Base-by-base conservation (phyloP, 2,113 vertebrate genomes). In the Chrysochloris asiatica region DNA sequence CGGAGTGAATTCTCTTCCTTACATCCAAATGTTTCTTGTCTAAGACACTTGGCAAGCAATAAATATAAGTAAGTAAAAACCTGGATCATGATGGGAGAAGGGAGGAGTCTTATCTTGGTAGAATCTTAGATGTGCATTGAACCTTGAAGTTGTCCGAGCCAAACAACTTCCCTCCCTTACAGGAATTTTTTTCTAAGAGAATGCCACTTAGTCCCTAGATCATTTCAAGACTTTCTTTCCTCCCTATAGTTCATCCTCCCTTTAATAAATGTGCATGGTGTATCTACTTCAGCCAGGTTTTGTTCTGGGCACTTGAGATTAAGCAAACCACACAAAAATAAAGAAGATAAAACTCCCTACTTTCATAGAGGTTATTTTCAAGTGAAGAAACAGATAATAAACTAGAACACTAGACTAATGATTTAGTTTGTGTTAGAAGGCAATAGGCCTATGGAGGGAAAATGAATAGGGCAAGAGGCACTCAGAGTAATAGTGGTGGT, bases 91-190 rank as follows among this genome's bases (percentile, higher is more conserved):
- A 75, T 52, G 33, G 67, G 65, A 84, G 36, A 86, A 48, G 12
- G 50, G 38, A 92, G 88, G 47, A 91, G 26, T 86, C 19, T 6
- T 77, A 28, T n/a, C 14, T 28, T 38, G 33, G 19, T 9, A 43
- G 36, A 48, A 54, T 61, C 67, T 92, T 73, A 86, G 65, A 67
- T 80, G 75, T 83, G n/a, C 13, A 47, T 52, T 92, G 36, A 90
- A 83, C 92, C 36, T 30, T 92, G 4, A 86, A 26, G 19, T 30
- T 50, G 6, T 54, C n/a, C 14, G 54, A 67, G 33, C 19, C 61
- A 48, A 41, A 69, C 22, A 48, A 78, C 13, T 59, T n/a, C 47
- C 33, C 56, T 71, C n/a, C 36, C 80, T 9, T 26, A 61, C 85
- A 54, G 88, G 65, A 30, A 80, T n/a, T 50, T 56, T 63, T 16